Base-by-base conservation (phyloP, 2,797 vertebrate genomes). In the Pangasius mekongensis region DNA sequence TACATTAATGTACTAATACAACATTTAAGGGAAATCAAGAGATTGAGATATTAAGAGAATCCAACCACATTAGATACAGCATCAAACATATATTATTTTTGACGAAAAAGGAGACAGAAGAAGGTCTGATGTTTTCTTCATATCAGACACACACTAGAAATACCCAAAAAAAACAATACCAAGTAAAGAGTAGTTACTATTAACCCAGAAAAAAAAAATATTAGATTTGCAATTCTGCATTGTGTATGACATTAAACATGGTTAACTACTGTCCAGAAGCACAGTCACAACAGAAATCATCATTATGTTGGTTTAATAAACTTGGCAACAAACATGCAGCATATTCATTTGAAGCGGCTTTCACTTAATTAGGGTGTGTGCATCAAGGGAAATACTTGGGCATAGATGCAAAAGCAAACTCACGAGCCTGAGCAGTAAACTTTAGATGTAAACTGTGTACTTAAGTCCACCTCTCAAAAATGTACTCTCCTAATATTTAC, bases 181-280 rank as follows among this genome's bases (percentile, higher is more conserved):
- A 74, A 36, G 24, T 74, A 14, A 58, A 76, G 22, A 85, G 24
- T 69, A 4, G 27, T 27, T 56, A 22, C 49, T 84, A 74, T 43
- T 33, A 39, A 24, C 33, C 69, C 30, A 52, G 36, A 43, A 39
- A 33, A 5, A 43, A 43, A 69, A 74, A 47, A 27, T 2, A 27
- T 74, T n/a, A 1, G 0, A 33, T 20, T 22, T 60, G 54, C 22
- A 58, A 77, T 30, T 30, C 18, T 88, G 54, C 52, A 89, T 89
- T 67, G 67, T 89, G 84, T 76, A 88, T 87, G 39, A 67, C 33
- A 82, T 86, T 56, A 87, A 87, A 87, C 86, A 67, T 16, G 66
- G 83, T 85, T 47, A 66, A 69, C 49, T 78, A 52, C 27, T 78
- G 4, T 54, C 56, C 8, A 33, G n/a, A 33, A 58, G 77, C 20